Conservation (phyloP, 1,140 invertebrate genomes). For the Chrysoperla carnea region DNA sequence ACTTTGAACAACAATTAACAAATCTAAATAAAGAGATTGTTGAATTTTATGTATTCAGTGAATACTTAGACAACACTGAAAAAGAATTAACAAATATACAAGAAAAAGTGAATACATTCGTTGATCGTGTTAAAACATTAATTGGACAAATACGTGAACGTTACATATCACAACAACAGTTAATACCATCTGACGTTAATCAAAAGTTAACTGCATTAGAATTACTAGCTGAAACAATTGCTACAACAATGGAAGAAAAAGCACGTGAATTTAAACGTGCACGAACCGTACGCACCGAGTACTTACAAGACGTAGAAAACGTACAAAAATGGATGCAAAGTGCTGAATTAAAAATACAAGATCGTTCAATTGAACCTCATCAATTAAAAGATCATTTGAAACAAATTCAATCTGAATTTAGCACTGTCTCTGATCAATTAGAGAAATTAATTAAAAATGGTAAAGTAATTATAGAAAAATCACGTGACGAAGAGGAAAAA, state of each 20-base stretch:
- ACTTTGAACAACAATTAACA: conserved; percentile 41
- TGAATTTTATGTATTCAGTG: conserved; percentile 53
- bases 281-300: conserved; percentile 60
- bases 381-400: conserved; percentile 57
- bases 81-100: conserved; percentile 27
- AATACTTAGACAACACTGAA: conserved; percentile 37
- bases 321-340: conserved; percentile 66
- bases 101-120: conserved; percentile 29
- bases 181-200: conserved; percentile 53
- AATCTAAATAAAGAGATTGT: conserved; percentile 39
- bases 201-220: conserved; percentile 60
- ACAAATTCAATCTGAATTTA: conserved; percentile 56
- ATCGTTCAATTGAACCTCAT: conserved; percentile 57
- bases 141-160: conserved; percentile 41
- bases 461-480: conserved; percentile 58
- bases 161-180: conserved; percentile 46
- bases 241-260: conserved; percentile 68
- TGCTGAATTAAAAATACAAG: conserved; percentile 66
- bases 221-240: conserved; percentile 58
- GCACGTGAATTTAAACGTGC: conserved; percentile 71
- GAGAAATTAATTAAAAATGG: conserved; percentile 63
- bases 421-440: conserved; percentile 51
- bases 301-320: conserved; percentile 56
- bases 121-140: conserved; percentile 39
- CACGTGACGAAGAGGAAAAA: conserved; percentile 56